Evolutionary conservation across 2,888 invertebrate species (phyloP), one percentile per base, ranked within the genome.

Genomic region (Acanthacorydalis orientalis): DNA sequence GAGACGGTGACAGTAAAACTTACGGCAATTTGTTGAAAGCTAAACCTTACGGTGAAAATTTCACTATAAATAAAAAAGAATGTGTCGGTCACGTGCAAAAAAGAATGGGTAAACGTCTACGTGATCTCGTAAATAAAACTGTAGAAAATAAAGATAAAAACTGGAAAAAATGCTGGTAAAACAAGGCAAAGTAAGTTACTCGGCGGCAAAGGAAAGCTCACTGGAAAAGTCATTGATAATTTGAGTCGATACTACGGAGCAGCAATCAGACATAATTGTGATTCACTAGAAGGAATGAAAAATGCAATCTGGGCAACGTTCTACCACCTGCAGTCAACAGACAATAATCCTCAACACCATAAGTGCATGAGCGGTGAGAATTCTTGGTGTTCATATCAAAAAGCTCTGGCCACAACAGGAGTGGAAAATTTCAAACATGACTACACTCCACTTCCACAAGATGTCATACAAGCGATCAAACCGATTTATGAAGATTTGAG

Each of bases 221-320:
- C 51, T 48, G 50, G 15, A 38, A 50, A 52, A 51, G 7, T 54
- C 31, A 58, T 57, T 1, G 52, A 54, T 44, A 50, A 56, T 41
- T 46, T 58, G 37, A 54, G 53, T 15, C 44, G 51, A 40, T 56
- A 56, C 47, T 58, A 57, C 44, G 56, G 57, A 15, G 46, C 54
- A 32, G 56, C 56, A 32, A 57, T 57, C 35, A 39, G 52, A 15
- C 31, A 51, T n/a, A 38, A 57, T 47, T 43, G 37, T 44, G 52
- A 56, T 53, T 53, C 53, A 11, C 41, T 55, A 40, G 50, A 50
- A 33, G 51, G 50, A 33, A 55, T 55, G 53, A 39, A 52, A 11
- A 50, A 51, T 38, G 53, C 42, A 44, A 50, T 52, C 14, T 53
- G 43, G 35, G 50, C 50, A 11, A 50, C 47, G 40, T 47, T 40